Percentiles rank a stretch among this genome's conserved stretches.
phyloP scores from a whole-genome alignment of 2,113 vertebrate species.

The Nothobranchius kuhntae region DNA sequence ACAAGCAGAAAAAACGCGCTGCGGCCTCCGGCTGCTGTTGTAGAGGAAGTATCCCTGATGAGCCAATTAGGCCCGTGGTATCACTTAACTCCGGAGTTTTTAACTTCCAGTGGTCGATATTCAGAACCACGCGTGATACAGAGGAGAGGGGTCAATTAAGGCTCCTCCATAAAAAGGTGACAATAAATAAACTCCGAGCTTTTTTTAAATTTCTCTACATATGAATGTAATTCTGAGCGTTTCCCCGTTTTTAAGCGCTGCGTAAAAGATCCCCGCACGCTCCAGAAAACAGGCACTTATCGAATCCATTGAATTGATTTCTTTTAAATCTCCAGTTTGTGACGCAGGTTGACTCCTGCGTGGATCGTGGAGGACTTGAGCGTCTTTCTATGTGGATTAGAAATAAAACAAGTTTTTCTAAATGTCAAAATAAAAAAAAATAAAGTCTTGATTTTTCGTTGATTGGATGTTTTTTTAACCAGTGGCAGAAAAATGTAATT shows the following conservation, averaged over 20 bases:
- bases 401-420: slow-evolving; percentile 11
- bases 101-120: slow-evolving; percentile 73
- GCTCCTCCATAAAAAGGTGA: slow-evolving; percentile 31
- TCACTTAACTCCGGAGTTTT: slow-evolving; percentile 70
- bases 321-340: slow-evolving; percentile 45
- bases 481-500: too few species aligned
- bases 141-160: slow-evolving; percentile 60
- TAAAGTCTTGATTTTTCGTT: too few species aligned
- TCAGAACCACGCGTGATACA: slow-evolving; percentile 53
- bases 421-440: slow-evolving; percentile 22
- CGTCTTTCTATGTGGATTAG: slow-evolving; percentile 16
- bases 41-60: slow-evolving; percentile 67
- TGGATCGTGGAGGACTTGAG: slow-evolving; percentile 37
- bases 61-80: slow-evolving; percentile 70
- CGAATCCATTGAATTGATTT: slow-evolving; percentile 65
- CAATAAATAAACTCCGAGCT: slow-evolving; percentile 58
- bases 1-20: slow-evolving; percentile 6
- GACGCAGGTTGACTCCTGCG: slow-evolving; percentile 40
- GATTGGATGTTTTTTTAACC: too few species aligned
- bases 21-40: slow-evolving; percentile 60
- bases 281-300: slow-evolving; percentile 54
- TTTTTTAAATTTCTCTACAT: slow-evolving; percentile 14
- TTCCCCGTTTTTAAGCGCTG: slow-evolving; percentile 22
- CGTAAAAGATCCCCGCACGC: slow-evolving; percentile 28
- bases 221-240: slow-evolving; percentile 38